These are phyloP conservation scores for Ormyrus thymus DNA, from an alignment of 2,888 invertebrate genomes.

Conservation along the genomic window DNA sequence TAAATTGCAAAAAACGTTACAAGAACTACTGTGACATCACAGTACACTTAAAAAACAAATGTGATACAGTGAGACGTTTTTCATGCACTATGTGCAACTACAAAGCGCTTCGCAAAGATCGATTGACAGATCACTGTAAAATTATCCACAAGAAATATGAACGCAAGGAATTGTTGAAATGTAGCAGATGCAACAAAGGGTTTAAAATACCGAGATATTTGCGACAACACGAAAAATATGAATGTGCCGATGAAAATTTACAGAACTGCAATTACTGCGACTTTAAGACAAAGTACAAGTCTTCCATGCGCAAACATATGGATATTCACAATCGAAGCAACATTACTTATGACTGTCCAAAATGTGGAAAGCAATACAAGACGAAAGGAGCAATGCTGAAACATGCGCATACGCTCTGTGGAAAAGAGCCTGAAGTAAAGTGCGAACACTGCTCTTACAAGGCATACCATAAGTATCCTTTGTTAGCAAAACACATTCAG, in stretches of 20 bases:
- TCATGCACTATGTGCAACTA: conserved; percentile 8
- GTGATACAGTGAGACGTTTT: conserved; percentile 12
- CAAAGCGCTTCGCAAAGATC: background rate
- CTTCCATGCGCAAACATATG: conserved; percentile 11
- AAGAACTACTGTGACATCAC: conserved; percentile 40
- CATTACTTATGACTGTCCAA: background rate
- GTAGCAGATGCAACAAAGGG: conserved; percentile 2
- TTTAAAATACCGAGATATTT: conserved; percentile 19
- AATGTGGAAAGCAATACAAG: conserved; percentile 16
- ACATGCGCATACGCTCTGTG: conserved; percentile 17
- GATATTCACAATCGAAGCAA: conserved; percentile 18
- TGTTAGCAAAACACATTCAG: conserved; percentile 32
- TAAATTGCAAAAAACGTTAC: conserved; percentile 19
- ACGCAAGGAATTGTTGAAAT: background rate
- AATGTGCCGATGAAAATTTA: background rate
- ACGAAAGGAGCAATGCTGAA: conserved; percentile 6
- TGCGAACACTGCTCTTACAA: conserved; percentile 27
- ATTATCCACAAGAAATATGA: background rate
- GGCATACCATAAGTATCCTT: conserved; percentile 34
- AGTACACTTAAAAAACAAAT: conserved; percentile 37
- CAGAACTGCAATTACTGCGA: conserved; percentile 15
- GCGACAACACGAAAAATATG: background rate
- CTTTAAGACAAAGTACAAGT: conserved; percentile 22
- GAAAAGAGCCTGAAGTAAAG: background rate
- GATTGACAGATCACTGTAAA: conserved; percentile 24